Percentiles rank a stretch among this genome's conserved stretches.
Evolutionary conservation across 2,888 invertebrate genomes (phyloP).

Genomic region (Pyrrhia umbra): DNA sequence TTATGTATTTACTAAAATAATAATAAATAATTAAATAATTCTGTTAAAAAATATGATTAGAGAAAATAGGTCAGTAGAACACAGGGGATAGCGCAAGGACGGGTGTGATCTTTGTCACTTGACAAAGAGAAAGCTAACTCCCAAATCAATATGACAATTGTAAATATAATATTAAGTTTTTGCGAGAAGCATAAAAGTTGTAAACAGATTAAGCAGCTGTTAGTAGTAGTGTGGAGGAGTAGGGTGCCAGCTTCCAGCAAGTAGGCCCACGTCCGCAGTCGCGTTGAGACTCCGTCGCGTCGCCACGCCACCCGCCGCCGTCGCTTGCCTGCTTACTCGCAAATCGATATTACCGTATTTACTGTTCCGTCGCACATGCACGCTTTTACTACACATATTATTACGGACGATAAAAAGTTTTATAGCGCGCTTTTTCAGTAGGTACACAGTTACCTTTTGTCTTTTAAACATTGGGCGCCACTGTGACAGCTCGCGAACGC

Average conservation of each 20-base stretch:
- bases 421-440: slow-evolving; percentile 60
- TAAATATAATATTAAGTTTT: slow-evolving; percentile 19
- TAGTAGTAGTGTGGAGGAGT: slow-evolving; percentile 39
- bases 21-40: not conserved
- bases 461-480: slow-evolving; percentile 40
- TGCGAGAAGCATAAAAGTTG: slow-evolving; percentile 39
- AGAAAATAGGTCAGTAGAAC: slow-evolving; percentile 76
- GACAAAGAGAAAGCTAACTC: slow-evolving; percentile 13
- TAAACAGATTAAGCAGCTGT: slow-evolving; percentile 44
- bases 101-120: slow-evolving; percentile 33
- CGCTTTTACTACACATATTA: slow-evolving; percentile 71
- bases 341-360: slow-evolving; percentile 78
- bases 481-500: slow-evolving; percentile 60
- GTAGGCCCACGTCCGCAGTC: slow-evolving; percentile 79
- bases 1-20: too few relatives aligned
- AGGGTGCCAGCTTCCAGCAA: slow-evolving; percentile 70
- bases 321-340: slow-evolving; percentile 66
- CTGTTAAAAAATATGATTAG: slow-evolving; percentile 9
- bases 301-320: slow-evolving; percentile 76
- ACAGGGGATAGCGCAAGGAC: slow-evolving; percentile 19
- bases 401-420: slow-evolving; percentile 72
- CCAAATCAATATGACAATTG: slow-evolving; percentile 18
- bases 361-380: slow-evolving; percentile 68
- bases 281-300: slow-evolving; percentile 80
- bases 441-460: slow-evolving; percentile 35